Percentiles rank a stretch among this genome's conserved stretches.
These are phyloP conservation scores for Sylvilagus bachmani DNA, from an alignment of 2,113 vertebrate genomes.

Conservation along the genomic window DNA sequence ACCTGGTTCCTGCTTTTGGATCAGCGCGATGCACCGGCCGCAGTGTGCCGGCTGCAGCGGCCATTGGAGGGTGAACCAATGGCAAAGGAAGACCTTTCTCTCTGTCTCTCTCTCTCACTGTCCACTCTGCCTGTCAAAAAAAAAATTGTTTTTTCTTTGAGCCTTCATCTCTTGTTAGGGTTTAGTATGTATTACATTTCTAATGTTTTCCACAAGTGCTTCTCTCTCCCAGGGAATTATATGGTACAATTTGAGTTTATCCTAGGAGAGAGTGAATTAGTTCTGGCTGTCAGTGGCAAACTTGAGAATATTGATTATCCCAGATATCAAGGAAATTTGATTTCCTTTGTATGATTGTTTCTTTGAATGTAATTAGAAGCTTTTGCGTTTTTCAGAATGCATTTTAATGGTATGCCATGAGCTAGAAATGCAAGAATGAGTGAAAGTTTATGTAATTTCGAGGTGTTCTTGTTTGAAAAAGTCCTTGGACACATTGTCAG, in stretches of 20 bases:
- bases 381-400: conserved; percentile 2
- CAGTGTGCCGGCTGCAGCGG: too few relatives aligned
- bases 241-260: conserved; percentile 43
- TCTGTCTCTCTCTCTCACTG: too few relatives aligned
- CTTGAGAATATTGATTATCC: conserved; percentile 57
- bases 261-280: conserved; percentile 40
- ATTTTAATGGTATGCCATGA: conserved; percentile 23
- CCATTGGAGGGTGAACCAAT: too few relatives aligned
- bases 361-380: conserved; percentile 50
- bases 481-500: conserved; percentile 24
- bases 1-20: too few relatives aligned
- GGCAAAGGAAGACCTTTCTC: too few relatives aligned
- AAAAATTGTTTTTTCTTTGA: conserved; percentile 48
- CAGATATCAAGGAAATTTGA: conserved; percentile 53
- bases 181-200: conserved; percentile 41
- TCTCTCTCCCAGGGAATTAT: conserved; percentile 34
- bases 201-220: conserved; percentile 8
- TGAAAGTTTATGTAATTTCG: background rate
- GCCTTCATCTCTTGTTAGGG: conserved; percentile 32
- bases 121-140: too few relatives aligned
- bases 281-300: conserved; percentile 45
- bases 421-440: conserved; percentile 1
- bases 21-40: too few relatives aligned
- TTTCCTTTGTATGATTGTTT: conserved; percentile 38
- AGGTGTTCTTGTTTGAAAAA: conserved; percentile 54